phyloP scores from a whole-genome alignment of 1,140 invertebrate genomes.

The Brachionus koreanus region DNA sequence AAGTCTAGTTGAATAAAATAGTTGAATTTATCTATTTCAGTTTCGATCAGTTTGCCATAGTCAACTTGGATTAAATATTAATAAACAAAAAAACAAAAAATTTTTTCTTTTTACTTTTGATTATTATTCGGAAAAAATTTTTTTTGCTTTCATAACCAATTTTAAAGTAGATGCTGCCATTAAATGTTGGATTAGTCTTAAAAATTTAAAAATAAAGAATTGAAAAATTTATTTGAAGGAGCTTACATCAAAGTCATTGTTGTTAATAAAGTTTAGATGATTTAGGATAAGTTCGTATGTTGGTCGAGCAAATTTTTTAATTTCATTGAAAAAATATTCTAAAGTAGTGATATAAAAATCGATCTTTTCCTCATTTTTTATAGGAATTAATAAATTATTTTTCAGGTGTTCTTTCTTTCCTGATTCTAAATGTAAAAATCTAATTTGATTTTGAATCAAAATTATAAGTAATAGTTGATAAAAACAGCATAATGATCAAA shows the following conservation, averaged over 20 bases:
- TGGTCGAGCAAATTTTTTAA: not conserved
- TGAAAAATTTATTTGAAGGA: not conserved
- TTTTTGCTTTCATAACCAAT: slow-evolving; percentile 10
- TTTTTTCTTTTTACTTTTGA: not conserved
- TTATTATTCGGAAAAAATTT: not conserved
- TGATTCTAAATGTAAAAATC: not conserved
- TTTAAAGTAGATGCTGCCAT: not conserved
- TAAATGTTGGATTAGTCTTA: not conserved
- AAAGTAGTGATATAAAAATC: not conserved
- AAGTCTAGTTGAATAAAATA: not conserved
- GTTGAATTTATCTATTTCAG: not conserved
- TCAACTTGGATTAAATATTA: not conserved
- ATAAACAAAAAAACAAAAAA: not conserved
- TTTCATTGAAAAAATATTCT: not conserved
- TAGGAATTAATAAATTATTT: not conserved
- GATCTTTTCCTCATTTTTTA: not conserved
- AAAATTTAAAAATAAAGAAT: not conserved
- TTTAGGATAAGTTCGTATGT: not conserved
- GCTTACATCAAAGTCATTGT: not conserved
- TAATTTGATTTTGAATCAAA: not conserved
- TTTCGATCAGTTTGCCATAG: not conserved
- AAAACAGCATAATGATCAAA: too few species aligned
- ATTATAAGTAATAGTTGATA: not conserved
- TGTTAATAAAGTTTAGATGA: slow-evolving; percentile 5
- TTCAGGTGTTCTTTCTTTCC: not conserved